phyloP scores from a whole-genome alignment of 1,140 invertebrate genomes.

The Diorhabda carinulata region DNA sequence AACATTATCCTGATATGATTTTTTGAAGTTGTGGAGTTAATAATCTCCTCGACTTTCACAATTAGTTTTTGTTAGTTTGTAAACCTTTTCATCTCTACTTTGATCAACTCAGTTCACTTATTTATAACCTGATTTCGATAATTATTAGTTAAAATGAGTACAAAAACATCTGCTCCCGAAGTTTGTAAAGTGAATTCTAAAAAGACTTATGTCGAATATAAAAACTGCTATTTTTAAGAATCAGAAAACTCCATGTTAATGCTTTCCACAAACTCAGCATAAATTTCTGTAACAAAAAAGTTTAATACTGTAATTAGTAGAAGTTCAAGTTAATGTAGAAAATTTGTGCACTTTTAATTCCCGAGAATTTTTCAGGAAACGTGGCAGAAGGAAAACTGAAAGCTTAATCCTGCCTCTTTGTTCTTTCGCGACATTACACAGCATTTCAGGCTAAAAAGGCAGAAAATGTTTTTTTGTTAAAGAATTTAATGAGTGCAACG shows the following conservation, averaged over 20 bases:
- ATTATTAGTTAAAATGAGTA: too few relatives aligned
- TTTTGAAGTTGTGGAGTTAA: too few relatives aligned
- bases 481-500: not conserved
- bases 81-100: too few relatives aligned
- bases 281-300: not conserved
- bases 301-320: not conserved
- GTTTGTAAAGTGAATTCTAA: too few relatives aligned
- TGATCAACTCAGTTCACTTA: too few relatives aligned
- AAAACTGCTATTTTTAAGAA: too few relatives aligned
- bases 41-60: too few relatives aligned
- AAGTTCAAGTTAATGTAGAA: not conserved
- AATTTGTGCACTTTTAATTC: not conserved
- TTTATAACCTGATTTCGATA: too few relatives aligned
- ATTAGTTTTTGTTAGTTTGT: too few relatives aligned
- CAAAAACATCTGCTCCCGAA: too few relatives aligned
- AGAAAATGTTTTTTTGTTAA: not conserved
- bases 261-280: not conserved
- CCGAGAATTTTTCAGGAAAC: not conserved
- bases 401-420: not conserved
- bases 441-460: conserved; percentile 1
- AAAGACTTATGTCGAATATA: too few relatives aligned
- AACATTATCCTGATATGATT: too few relatives aligned
- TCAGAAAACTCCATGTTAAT: not conserved
- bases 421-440: conserved; percentile 2
- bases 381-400: conserved; percentile 1